Base-by-base conservation (phyloP, 2,888 invertebrate species). In the Pseudanteris insignis region DNA sequence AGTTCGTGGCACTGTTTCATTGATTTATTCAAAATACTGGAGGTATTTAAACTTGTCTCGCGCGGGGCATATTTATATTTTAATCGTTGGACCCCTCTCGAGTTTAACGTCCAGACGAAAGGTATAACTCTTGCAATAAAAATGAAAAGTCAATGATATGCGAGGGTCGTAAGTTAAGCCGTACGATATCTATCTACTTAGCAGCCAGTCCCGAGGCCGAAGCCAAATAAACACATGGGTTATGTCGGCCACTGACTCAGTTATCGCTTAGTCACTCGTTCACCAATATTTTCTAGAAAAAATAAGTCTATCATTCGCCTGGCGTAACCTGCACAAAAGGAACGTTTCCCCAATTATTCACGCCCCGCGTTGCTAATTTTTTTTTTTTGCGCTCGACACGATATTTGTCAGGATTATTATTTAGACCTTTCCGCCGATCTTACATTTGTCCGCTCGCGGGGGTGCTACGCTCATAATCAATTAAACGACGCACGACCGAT, bases 211-310 rank as follows among this genome's bases (percentile, higher is more conserved):
- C 63, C 62, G 66, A 62, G 64, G 60, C 63, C 36, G 66, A 67
- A 67, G 66, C 66, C 66, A 66, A 67, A 67, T 67, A 67, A 67
- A 66, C 67, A 66, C 67, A 41, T 38, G 51, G 54, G 62, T 55
- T 65, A 63, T 53, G 58, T 61, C 50, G 65, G 61, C 40, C 55
- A 57, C 62, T 62, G 62, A 57, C 51, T 62, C 62, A 62, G 62
- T 66, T 65, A 62, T 66, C 58, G 67, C 64, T 67, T 64, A 67
- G 65, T 65, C 67, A 67, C 51, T 46, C 51, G 58, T 51, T 54
- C 53, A 44, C 54, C 54, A 59, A 63, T 63, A 63, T 63, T 59
- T 63, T 59, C 26, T 59, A 59, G 48, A 59, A 58, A 48, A 59
- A 59, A 51, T 54, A 59, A 48, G 38, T 46, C 63, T 54, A 59